Conservation (phyloP, 2,113 vertebrate species). For the Poecile atricapillus region DNA sequence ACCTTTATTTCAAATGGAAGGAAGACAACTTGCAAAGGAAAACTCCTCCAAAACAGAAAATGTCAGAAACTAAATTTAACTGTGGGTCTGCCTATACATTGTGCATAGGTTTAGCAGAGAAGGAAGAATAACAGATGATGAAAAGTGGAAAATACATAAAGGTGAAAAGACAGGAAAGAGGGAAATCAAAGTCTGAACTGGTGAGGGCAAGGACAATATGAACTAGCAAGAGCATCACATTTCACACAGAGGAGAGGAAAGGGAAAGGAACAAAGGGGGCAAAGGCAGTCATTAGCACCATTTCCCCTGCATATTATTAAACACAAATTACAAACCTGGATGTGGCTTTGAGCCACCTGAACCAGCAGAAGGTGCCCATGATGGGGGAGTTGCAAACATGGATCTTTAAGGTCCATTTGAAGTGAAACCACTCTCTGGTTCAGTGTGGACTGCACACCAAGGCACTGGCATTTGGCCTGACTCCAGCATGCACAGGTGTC, state of each 20-base stretch:
- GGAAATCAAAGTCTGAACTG: neutral
- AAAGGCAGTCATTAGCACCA: neutral
- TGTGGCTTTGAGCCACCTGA: neutral
- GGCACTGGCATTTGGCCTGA: neutral
- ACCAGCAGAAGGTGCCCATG: neutral
- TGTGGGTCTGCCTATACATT: neutral
- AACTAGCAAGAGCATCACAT: neutral
- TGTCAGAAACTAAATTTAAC: conserved; percentile 11
- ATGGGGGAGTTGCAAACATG: neutral
- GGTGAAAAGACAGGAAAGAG: conserved; percentile 7
- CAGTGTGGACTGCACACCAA: rapidly evolving
- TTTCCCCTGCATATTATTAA: neutral
- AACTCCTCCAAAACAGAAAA: neutral
- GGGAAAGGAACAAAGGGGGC: neutral
- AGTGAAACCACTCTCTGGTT: neutral
- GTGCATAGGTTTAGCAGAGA: neutral
- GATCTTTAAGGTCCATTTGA: neutral
- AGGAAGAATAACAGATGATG: neutral
- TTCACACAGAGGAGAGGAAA: neutral
- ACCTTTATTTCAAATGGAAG: neutral
- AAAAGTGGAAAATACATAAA: neutral
- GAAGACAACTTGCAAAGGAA: neutral
- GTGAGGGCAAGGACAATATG: neutral
- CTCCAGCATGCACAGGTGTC: neutral
- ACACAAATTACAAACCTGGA: neutral